A percentile compares a stretch with the other conserved stretches of the same genome.
Conservation (phyloP, 2,888 invertebrate species). For the Trilocha varians region DNA sequence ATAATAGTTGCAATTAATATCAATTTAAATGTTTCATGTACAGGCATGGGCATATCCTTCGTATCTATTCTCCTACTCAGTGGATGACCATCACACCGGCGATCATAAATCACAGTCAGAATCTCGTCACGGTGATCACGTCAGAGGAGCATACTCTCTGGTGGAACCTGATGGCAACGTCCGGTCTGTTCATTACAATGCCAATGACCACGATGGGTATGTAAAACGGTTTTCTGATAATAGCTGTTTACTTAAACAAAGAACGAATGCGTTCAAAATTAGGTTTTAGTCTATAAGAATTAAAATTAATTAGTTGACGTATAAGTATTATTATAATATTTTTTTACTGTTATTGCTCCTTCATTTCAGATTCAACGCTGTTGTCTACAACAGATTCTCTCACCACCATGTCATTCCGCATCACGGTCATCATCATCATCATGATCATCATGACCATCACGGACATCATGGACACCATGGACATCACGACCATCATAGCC, state of each 20-base stretch:
- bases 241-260: not conserved
- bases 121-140: slow-evolving; percentile 71
- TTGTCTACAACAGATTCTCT: slow-evolving; percentile 41
- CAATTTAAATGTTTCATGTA: not conserved
- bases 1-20: no score
- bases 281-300: not conserved
- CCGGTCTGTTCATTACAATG: slow-evolving; percentile 68
- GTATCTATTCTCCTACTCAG: slow-evolving; percentile 73
- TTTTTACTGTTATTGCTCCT: slow-evolving; percentile 5
- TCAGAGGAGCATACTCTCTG: slow-evolving; percentile 75
- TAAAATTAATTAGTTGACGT: no score
- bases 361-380: slow-evolving; percentile 42
- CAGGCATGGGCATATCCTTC: slow-evolving; percentile 58
- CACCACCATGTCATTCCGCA: slow-evolving; percentile 36
- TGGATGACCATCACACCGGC: slow-evolving; percentile 71
- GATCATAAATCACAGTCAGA: slow-evolving; percentile 74
- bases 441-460: slow-evolving; percentile 11
- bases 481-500: slow-evolving; percentile 14
- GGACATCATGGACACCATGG: slow-evolving; percentile 14
- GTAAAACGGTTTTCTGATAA: no score
- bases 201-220: slow-evolving; percentile 66
- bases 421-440: slow-evolving; percentile 16
- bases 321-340: no score
- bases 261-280: slow-evolving; percentile 6
- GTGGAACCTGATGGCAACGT: slow-evolving; percentile 74